phyloP scores from a whole-genome alignment of 2,113 vertebrate genomes.

The Petrocephalus microphthalmus region DNA sequence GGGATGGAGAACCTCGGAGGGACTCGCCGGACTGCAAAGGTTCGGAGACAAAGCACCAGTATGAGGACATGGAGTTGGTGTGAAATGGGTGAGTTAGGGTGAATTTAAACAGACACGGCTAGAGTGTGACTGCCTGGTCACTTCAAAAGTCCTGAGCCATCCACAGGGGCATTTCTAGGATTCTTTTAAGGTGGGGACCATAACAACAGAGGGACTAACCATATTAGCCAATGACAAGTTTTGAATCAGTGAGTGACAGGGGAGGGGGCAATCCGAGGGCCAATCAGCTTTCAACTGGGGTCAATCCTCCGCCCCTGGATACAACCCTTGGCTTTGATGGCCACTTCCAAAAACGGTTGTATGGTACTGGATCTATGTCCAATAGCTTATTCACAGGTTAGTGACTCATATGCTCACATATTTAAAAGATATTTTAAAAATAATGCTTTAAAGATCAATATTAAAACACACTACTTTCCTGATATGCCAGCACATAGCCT shows the following conservation, averaged over 20 bases:
- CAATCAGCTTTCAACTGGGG: not conserved
- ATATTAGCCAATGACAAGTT: not conserved
- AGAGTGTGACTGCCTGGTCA: constrained; percentile 72
- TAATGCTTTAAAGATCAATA: not conserved
- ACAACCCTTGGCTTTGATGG: not conserved
- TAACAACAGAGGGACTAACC: not conserved
- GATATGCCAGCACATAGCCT: not conserved
- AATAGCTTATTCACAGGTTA: not conserved
- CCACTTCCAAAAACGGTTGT: not conserved
- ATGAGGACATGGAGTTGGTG: not conserved
- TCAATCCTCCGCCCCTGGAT: not conserved
- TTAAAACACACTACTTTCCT: not conserved
- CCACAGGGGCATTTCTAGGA: not conserved
- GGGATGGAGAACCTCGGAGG: constrained; percentile 96
- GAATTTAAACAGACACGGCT: constrained; percentile 13
- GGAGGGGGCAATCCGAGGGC: not conserved
- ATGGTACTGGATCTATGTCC: not conserved
- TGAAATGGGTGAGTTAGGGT: not conserved
- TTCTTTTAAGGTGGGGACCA: not conserved
- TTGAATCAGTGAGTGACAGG: not conserved
- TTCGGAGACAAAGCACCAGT: constrained; percentile 42
- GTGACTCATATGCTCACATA: not conserved
- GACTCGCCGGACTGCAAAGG: constrained; percentile 85
- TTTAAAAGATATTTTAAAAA: not conserved
- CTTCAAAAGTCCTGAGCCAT: not conserved